Evolutionary conservation across 2,888 invertebrate species (phyloP), one percentile per base, ranked within the genome.

Genomic region (Caenorhabditis doughertyi): DNA sequence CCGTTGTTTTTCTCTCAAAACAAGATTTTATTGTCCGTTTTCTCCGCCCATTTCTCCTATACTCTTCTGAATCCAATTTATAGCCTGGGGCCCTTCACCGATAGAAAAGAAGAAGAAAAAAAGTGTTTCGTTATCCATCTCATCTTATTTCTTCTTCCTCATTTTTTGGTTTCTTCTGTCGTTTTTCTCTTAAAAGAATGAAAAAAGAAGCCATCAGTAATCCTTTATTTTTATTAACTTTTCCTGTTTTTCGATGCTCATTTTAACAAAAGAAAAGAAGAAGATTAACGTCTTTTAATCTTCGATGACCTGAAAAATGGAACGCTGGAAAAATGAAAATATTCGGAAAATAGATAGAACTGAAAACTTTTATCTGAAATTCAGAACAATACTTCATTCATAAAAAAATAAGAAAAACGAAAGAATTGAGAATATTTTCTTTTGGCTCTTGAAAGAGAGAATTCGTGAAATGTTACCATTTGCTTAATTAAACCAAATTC

Each of bases 401-500:
- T 47, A 18, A 29, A 42, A 55, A 42, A 27, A 27, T n/a, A 27
- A 68, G 39, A 55, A 23, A 44, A 49, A 32, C n/a, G 13, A 47
- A 25, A 39, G 29, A 39, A n/a, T n/a, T n/a, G n/a, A n/a, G n/a
- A 11, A 39, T 8, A 39, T 39, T 11, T 16, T 13, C 8, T 13
- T 29, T 18, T 55, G 21, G 13, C 8, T 39, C 55, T 23, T 39
- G 32, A 67, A 56, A 32, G 29, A 39, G 49, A 51, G 51, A 55
- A 67, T 65, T 58, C 67, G 58, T 76, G 60, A 76, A 76, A 76
- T 67, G 76, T 76, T 67, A 76, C 76, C 76, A 76, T 76, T 76
- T 76, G 67, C 76, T 76, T 76, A 76, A 76, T 76, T 76, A 76
- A 76, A 76, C 76, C 76, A 76, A 76, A 76, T 76, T 76, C 76